A percentile compares a stretch with the other conserved stretches of the same genome.
Conservation (phyloP, 2,113 vertebrate genomes). For the Sinosuthora webbiana region DNA sequence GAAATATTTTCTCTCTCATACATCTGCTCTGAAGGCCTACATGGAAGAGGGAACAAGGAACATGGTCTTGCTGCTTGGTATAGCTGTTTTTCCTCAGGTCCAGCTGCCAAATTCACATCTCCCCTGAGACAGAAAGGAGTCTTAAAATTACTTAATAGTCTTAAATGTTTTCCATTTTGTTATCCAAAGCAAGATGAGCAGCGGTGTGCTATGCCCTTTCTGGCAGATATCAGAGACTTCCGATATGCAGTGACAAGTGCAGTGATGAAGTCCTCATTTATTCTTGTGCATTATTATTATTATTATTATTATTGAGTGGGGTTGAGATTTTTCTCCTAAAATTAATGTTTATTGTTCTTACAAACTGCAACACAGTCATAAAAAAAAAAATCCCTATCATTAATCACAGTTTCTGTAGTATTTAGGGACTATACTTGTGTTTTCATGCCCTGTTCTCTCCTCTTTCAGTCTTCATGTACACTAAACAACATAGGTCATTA, state of each 20-base stretch:
- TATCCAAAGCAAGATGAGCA: not conserved
- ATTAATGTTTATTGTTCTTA: not conserved
- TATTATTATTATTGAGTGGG: no score
- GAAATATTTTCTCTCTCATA: not conserved
- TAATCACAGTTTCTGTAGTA: not conserved
- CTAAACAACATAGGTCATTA: not conserved
- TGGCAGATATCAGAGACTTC: not conserved
- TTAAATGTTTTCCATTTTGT: not conserved
- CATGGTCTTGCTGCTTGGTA: not conserved
- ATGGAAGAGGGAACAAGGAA: not conserved
- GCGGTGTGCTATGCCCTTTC: not conserved
- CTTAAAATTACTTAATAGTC: not conserved
- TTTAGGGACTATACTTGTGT: not conserved
- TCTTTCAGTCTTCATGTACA: not conserved
- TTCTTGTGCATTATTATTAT: not conserved
- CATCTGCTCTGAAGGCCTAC: not conserved
- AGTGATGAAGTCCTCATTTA: not conserved
- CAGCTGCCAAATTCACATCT: not conserved
- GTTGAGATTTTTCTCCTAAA: not conserved
- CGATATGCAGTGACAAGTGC: not conserved
- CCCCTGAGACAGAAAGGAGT: not conserved
- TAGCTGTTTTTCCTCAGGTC: not conserved
- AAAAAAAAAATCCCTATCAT: not conserved
- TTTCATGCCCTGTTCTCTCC: not conserved
- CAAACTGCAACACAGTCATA: not conserved